Base-by-base conservation (phyloP, 2,888 invertebrate species). In the Criorhina ranunculi region DNA sequence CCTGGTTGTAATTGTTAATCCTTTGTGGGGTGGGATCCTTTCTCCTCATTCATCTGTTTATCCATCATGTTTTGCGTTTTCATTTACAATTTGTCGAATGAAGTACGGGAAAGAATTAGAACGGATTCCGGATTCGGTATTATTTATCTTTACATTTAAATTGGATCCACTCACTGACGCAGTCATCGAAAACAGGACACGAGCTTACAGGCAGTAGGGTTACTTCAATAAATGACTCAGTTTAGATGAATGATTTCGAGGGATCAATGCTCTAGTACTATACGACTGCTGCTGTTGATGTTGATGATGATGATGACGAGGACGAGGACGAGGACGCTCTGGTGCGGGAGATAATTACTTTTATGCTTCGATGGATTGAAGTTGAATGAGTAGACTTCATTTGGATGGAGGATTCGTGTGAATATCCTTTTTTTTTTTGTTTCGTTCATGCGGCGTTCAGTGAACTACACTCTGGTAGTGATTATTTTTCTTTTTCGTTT, bases 341-440 rank as follows among this genome's bases (percentile, higher is more conserved):
- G 46, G 67, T 51, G 55, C 62, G 44, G 62, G 66, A 79, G 80
- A 85, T 85, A 85, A 85, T 85, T 85, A 85, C 85, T 85, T 80
- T 85, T 85, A 80, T 80, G 85, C 85, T 80, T 76, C 85, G 57
- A 70, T 85, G 75, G 85, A 80, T 85, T 85, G 80, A 66, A 80
- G 75, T 44, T 80, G 75, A 80, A 85, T 80, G 69, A 69, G 57
- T 79, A 33, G 76, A 70, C 70, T 80, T 80, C 79, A 69, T 33
- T 83, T 51, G 49, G 64, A 40, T 64, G 40, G 35, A 66, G 53
- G 80, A 79, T 51, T 79, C 67, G 75, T 85, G 83, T 75, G 75
- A 79, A 85, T 85, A 69, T 85, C 67, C 35, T 31, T 78, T 73
- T 60, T 73, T 60, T 44, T 70, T 66, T 31, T 24, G 24, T 3